phyloP scores from a whole-genome alignment of 2,797 vertebrate species.

The Chrosomus eos region DNA sequence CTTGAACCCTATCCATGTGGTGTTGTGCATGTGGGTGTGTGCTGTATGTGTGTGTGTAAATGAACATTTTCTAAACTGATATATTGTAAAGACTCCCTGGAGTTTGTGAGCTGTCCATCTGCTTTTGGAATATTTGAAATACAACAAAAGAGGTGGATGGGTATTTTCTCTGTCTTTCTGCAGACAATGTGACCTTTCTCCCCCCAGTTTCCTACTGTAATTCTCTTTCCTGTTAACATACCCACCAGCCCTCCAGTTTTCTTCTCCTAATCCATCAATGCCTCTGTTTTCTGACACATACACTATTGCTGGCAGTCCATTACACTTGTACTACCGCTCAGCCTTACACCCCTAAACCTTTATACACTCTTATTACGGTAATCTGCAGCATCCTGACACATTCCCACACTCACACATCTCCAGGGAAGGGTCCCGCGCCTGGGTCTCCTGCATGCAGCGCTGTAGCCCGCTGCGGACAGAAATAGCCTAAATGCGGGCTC shows the following conservation, averaged over 20 bases:
- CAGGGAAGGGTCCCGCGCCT: neutral
- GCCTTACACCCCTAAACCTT: constrained; percentile 9
- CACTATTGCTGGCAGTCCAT: neutral
- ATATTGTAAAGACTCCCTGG: neutral
- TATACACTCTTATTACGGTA: constrained; percentile 22
- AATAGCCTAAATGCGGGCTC: constrained; percentile 81
- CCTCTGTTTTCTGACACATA: constrained; percentile 31
- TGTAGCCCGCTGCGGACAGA: constrained; percentile 62
- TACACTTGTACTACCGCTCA: constrained; percentile 8
- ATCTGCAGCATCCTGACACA: constrained; percentile 15
- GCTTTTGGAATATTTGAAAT: neutral
- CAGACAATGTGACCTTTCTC: neutral
- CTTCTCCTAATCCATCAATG: constrained; percentile 28
- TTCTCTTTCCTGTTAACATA: neutral
- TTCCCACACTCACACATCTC: constrained; percentile 20
- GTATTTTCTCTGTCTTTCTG: neutral
- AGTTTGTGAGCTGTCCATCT: neutral
- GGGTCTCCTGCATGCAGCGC: constrained; percentile 26
- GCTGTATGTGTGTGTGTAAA: neutral
- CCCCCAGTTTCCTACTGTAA: neutral
- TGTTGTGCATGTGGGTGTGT: constrained; percentile 34
- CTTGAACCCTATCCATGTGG: constrained; percentile 64
- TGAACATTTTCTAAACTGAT: neutral
- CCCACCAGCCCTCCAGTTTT: constrained; percentile 9
- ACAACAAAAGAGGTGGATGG: neutral